Evolutionary conservation across 37 sponge, comb jelly and placozoan species (phyloP).

Genomic region (Theonella swinhoei): DNA sequence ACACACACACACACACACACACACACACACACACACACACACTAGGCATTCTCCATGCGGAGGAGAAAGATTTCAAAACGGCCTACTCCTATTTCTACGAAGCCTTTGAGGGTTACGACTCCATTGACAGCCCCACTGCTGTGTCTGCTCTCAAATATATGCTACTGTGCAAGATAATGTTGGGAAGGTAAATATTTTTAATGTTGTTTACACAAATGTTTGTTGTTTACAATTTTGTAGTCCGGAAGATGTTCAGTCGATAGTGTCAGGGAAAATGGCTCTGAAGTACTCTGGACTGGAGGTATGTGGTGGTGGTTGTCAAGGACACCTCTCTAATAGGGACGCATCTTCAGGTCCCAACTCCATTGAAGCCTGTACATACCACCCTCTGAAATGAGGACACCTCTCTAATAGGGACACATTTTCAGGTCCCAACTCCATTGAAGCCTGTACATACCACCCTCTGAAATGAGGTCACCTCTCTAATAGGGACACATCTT

Average conservation of each 20-base stretch:
- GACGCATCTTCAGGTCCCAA: no score
- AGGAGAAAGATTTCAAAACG: slow-evolving; percentile 98
- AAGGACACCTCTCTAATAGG: no score
- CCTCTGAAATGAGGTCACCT: no score
- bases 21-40: no score
- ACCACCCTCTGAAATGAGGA: no score
- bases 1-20: no score
- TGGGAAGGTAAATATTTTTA: slow-evolving; percentile 64
- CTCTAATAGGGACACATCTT: no score
- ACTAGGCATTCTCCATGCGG: slow-evolving; percentile 90
- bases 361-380: no score
- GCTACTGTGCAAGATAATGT: slow-evolving; percentile 98
- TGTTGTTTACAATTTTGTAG: slow-evolving; percentile 27
- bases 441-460: no score
- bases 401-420: no score
- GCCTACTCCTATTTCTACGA: slow-evolving; percentile 98
- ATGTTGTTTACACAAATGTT: not conserved
- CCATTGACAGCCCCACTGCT: slow-evolving; percentile 80
- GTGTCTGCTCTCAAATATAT: slow-evolving; percentile 93
- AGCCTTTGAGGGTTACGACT: slow-evolving; percentile 96
- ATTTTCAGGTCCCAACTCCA: no score
- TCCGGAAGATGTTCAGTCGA: slow-evolving; percentile 92
- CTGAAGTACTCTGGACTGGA: slow-evolving; percentile 74
- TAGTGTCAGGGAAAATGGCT: slow-evolving; percentile 91
- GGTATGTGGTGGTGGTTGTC: no score